Evolutionary conservation across 2,888 invertebrate species (phyloP).

Genomic region (Tinea pellionella): DNA sequence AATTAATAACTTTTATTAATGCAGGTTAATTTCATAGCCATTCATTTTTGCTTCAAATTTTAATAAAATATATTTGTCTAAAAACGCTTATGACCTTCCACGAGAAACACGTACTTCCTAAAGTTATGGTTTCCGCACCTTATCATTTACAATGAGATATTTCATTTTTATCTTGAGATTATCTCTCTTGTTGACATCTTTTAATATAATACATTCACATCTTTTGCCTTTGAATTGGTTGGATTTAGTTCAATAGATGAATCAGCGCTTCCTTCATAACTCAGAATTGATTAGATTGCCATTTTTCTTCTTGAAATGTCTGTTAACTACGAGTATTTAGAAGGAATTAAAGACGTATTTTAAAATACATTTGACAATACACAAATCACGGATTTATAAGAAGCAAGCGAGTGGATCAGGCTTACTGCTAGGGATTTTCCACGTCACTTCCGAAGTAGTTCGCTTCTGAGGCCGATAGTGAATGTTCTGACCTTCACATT

Average conservation of each 20-base stretch:
- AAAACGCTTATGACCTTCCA: no score
- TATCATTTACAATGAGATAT: background rate
- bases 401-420: background rate
- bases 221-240: background rate
- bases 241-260: background rate
- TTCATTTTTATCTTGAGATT: background rate
- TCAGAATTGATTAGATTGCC: background rate
- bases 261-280: background rate
- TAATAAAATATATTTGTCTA: no score
- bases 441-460: background rate
- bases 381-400: no score
- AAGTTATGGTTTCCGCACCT: background rate
- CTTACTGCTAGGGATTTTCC: background rate
- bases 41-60: no score
- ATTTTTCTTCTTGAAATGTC: no score
- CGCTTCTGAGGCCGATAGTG: slow-evolving; percentile 36
- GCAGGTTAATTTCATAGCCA: no score
- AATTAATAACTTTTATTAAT: no score
- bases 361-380: no score
- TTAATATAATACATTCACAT: background rate
- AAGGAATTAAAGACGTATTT: no score
- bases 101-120: no score
- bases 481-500: slow-evolving; percentile 55
- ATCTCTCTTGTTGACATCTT: background rate
- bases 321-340: no score